Evolutionary conservation across 2,797 vertebrate genomes (phyloP), one percentile per base, ranked within the genome.

Genomic region (Pyrrhura leucotis): DNA sequence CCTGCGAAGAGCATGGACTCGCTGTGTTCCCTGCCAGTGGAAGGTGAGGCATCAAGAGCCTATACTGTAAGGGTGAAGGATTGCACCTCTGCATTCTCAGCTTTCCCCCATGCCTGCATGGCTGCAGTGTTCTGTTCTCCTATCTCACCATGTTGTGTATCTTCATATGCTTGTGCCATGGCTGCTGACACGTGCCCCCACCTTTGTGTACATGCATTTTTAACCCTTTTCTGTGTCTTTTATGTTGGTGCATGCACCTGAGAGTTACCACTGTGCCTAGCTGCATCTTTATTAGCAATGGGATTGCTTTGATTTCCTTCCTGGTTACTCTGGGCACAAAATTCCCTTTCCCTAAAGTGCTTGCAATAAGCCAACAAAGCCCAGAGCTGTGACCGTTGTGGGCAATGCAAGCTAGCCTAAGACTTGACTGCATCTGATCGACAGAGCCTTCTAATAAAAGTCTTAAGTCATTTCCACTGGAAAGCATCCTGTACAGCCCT

Each of bases 1-100:
- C 99, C 99, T 0, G 99, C 99, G 25, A 99, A 99, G 98, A 99
- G 99, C 97, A 99, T 99, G 99, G 99, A 99, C 95, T 99, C 99
- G 0, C 96, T 99, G 95, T 99, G 99, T 93, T 99, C 99, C 42
- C 95, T 99, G 91, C 98, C 99, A 82, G 98, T 98, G 98, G 99
- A 98, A 98, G 98, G 99, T 99, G 96, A 98, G 98, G 86, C 21
- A 53, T 74, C 77, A 40, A 9, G 5, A 44, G 5, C 44, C 28
- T 48, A 0, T 17, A 10, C 53, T 48, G 4, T 79, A 53, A 53
- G 10, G 33, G 28, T 19, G 19, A 51, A 81, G 40, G 56, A n/a
- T 4, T 61, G 23, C 39, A 54, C 31, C 39, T 67, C 63, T 77
- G 56, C 21, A 6, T 47, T 39, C 50, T 45, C 39, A 77, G 75